Evolutionary conservation across 2,888 invertebrate genomes (phyloP).

Genomic region (Zaprionus bogoriensis): DNA sequence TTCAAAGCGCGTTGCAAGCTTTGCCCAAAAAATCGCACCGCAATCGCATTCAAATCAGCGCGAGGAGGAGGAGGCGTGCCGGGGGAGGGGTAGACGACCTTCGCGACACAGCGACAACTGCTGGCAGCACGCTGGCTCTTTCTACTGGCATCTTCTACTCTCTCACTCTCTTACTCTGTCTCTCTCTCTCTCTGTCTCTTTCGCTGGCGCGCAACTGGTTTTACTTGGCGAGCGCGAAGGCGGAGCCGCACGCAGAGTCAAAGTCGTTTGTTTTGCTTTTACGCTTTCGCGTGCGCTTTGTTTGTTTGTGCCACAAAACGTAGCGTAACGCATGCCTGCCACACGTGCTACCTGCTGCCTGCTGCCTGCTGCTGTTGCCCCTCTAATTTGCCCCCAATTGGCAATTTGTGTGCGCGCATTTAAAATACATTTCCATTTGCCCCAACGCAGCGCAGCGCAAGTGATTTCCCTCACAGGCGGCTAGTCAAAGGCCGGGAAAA

Average conservation of each 20-base stretch:
- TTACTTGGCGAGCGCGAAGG: conserved; percentile 29
- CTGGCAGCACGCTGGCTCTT: conserved; percentile 7
- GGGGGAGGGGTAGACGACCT: conserved; percentile 44
- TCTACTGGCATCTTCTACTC: too few species aligned
- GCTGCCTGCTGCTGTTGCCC: conserved; percentile 14
- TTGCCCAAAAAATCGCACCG: conserved; percentile 37
- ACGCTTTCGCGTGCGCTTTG: neutral
- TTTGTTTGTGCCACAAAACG: conserved; percentile 28
- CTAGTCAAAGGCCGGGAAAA: conserved; percentile 72
- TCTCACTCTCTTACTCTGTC: neutral
- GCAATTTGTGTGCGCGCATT: conserved; percentile 29
- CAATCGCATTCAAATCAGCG: conserved; percentile 60
- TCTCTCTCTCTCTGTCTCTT: neutral
- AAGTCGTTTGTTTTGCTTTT: conserved; percentile 41
- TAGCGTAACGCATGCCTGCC: conserved; percentile 32
- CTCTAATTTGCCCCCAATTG: conserved; percentile 28
- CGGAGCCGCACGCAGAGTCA: conserved; percentile 50
- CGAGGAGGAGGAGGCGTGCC: conserved; percentile 7
- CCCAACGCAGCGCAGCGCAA: conserved; percentile 7
- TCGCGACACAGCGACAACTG: conserved; percentile 47
- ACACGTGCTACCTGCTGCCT: conserved; percentile 28
- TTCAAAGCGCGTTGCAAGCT: conserved; percentile 58
- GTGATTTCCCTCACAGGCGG: conserved; percentile 60
- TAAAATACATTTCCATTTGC: conserved; percentile 30
- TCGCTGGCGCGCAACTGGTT: conserved; percentile 68